Conservation (phyloP, 2,113 vertebrate species). For the Malurus alboscapulatus region DNA sequence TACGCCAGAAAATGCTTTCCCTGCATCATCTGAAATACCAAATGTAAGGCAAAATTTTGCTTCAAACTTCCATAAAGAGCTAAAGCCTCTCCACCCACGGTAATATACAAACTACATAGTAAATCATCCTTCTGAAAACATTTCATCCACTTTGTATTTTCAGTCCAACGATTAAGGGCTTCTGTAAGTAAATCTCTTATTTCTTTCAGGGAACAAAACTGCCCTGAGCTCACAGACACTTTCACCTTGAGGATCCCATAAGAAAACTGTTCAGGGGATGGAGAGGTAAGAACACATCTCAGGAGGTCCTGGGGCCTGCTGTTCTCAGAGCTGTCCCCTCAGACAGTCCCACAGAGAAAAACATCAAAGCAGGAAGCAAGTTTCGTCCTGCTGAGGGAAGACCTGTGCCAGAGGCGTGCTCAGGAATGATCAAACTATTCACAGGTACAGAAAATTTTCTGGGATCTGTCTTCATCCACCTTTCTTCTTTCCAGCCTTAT, state of each 20-base stretch:
- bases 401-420: not conserved
- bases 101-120: conserved; percentile 4
- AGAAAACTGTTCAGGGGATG: not conserved
- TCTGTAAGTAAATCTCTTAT: not conserved
- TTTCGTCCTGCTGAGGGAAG: not conserved
- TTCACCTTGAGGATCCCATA: conserved; percentile 19
- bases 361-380: not conserved
- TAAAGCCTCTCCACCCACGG: not conserved
- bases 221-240: not conserved
- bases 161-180: conserved; percentile 5
- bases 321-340: not conserved
- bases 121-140: conserved; percentile 33
- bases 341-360: not conserved
- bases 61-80: conserved; percentile 15
- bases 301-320: not conserved
- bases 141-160: not conserved
- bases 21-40: conserved; percentile 41
- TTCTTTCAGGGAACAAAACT: not conserved
- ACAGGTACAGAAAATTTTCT: not conserved
- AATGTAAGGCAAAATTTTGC: conserved; percentile 38
- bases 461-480: not conserved
- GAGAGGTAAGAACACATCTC: not conserved
- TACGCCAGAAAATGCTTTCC: conserved; percentile 37
- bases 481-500: not conserved
- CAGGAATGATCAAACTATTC: not conserved